Base-by-base conservation (phyloP, 2,113 vertebrate species). In the Myrmecobius fasciatus region DNA sequence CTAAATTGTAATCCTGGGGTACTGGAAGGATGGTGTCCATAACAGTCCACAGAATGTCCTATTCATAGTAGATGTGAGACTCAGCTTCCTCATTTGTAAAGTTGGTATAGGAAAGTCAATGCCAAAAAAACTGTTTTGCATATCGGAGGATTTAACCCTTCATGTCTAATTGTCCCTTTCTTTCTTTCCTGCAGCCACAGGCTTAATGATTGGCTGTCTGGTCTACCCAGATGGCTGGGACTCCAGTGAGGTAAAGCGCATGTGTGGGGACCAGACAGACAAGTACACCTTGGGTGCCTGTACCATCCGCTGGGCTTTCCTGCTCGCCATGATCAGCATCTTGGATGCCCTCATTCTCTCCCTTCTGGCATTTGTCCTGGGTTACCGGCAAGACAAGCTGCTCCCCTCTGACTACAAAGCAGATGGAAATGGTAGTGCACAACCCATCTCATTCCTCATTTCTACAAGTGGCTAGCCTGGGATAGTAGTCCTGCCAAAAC, bases 201-300 rank as follows among this genome's bases (percentile, higher is more conserved):
- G 99, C 96, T 99, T 99, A 97, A 99, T 99, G 98, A 99, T 99
- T 0, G 99, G 99, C 93, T 99, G 99, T 94, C 98, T 99, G 98
- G 99, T 99, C 98, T 99, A 99, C 96, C 99, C 99, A 0, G 99
- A 99, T 0, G 99, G 99, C 36, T 99, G 99, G 99, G 99, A 99
- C 97, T 99, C 99, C 0, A 98, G 98, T 0, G 99, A 99, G 98
- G 99, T 99, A 97, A 99, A 98, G 97, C 98, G 99, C 25, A 98
- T 99, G 99, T 99, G 99, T 0, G 99, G 99, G 52, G 99, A 99
- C 98, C 99, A 99, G 92, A 99, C 99, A 0, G 99, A 99, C 97
- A 99, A 99, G 93, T 99, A 99, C 98, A 99, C 99, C 0, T 98
- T 99, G 98, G 99, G 99, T 0, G 99, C 99, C 97, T 99, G 99